These are phyloP conservation scores for Sturnira hondurensis DNA, from an alignment of 2,113 vertebrate species.

Conservation along the genomic window DNA sequence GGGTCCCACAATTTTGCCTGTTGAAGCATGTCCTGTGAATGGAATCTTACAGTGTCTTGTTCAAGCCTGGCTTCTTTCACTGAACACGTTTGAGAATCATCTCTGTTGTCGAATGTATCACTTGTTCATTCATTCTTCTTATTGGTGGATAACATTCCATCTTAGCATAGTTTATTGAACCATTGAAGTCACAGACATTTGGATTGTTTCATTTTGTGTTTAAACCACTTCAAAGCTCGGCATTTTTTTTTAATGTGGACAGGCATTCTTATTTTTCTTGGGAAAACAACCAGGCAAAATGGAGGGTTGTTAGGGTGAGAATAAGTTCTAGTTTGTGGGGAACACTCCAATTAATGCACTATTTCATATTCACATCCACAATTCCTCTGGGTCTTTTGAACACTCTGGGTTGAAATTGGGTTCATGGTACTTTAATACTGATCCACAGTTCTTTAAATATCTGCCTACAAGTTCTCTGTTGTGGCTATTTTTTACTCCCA, in stretches of 20 bases:
- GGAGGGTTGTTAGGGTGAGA: not conserved
- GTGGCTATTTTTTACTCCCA: not conserved
- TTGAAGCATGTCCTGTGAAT: not conserved
- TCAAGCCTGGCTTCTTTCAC: not conserved
- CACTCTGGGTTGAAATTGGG: not conserved
- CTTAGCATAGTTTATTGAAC: not conserved
- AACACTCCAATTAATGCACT: not conserved
- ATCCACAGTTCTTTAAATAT: not conserved
- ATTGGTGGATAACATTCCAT: not conserved
- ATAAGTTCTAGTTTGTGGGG: not conserved
- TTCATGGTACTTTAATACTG: not conserved
- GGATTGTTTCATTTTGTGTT: not conserved
- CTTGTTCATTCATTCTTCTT: not conserved
- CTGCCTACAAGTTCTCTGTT: not conserved
- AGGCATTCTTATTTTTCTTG: not conserved
- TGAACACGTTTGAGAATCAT: not conserved
- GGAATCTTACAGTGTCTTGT: not conserved
- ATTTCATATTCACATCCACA: not conserved
- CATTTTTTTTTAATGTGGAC: not conserved
- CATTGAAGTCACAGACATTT: not conserved
- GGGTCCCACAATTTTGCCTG: not conserved
- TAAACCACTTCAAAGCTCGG: not conserved
- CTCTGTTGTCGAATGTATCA: not conserved
- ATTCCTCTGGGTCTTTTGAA: not conserved
- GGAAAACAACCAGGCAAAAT: not conserved